phyloP scores from a whole-genome alignment of 1,140 invertebrate species.

The Rhopalosiphum maidis region DNA sequence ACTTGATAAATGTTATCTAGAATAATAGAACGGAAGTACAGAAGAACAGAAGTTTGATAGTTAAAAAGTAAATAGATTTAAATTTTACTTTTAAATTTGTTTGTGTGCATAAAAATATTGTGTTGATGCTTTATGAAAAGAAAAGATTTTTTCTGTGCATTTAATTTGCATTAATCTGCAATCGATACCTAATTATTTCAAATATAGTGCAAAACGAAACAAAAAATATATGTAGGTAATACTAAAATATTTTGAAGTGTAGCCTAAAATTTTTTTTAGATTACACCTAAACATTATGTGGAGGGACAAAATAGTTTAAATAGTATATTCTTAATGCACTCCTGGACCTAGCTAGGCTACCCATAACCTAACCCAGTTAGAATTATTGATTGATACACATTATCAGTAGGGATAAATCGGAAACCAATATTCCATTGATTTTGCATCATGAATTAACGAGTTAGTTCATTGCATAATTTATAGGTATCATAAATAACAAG shows the following conservation, averaged over 20 bases:
- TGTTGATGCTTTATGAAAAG: not conserved
- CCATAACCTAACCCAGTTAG: not conserved
- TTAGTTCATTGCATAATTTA: not conserved
- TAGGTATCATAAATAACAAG: not conserved
- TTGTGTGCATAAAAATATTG: not conserved
- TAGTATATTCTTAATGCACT: not conserved
- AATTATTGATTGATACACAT: not conserved
- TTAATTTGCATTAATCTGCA: not conserved
- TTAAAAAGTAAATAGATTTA: not conserved
- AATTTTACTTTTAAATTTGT: not conserved
- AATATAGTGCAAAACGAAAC: not conserved
- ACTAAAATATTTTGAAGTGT: not conserved
- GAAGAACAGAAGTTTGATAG: not conserved
- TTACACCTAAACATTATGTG: not conserved
- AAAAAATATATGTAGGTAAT: not conserved
- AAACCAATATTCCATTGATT: not conserved
- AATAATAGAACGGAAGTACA: not conserved
- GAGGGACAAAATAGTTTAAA: not conserved
- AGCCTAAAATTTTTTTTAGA: no score
- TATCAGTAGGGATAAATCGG: no score
- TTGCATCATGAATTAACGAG: not conserved
- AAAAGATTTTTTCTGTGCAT: not conserved
- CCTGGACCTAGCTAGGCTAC: no score
- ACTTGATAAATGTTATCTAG: no score
- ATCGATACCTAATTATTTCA: not conserved